Evolutionary conservation across 1,140 invertebrate species (phyloP), one percentile per base, ranked within the genome.

Genomic region (Tenebrio molitor): DNA sequence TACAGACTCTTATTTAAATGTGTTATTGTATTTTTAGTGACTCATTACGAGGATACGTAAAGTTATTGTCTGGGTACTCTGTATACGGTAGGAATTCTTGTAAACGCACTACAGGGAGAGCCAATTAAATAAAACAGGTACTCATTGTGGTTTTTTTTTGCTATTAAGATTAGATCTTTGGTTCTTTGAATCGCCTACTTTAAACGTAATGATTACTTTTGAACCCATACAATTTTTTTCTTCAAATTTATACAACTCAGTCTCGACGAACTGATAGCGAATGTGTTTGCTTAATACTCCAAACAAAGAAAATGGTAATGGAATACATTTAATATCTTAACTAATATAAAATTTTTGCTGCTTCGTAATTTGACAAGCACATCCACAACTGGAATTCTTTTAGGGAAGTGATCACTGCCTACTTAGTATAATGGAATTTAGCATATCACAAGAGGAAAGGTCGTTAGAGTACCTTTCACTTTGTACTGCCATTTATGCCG

Each of bases 61-160:
- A 58, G 50, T 29, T 29, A 58, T 58, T 58, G 50, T 58, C 50
- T 58, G 16, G 2, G 12, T 41, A 41, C 44, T n/a, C 29, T 58
- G n/a, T 58, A 29, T 29, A 58, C 10, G 50, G 12, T 29, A 6
- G 19, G 44, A 50, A 50, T 41, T 41, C 6, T 10, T 3, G 36
- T 50, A 50, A 25, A 17, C 29, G 50, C 50, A 17, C 21, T 58
- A 29, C 12, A 58, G 50, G 50, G 21, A 58, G 50, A 58, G 50
- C 23, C 50, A 58, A 58, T 29, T 29, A 58, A 19, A 58, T 29
- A 12, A 58, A 58, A 58, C 19, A 50, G 42, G 42, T 16, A 23
- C 16, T 53, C 46, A 7, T 29, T 29, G 21, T 58, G 14, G n/a
- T n/a, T n/a, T n/a, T 58, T 58, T 58, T 58, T 58, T 14, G 5